Base-by-base conservation (phyloP, 2,888 invertebrate genomes). In the Heliconius charithonia region DNA sequence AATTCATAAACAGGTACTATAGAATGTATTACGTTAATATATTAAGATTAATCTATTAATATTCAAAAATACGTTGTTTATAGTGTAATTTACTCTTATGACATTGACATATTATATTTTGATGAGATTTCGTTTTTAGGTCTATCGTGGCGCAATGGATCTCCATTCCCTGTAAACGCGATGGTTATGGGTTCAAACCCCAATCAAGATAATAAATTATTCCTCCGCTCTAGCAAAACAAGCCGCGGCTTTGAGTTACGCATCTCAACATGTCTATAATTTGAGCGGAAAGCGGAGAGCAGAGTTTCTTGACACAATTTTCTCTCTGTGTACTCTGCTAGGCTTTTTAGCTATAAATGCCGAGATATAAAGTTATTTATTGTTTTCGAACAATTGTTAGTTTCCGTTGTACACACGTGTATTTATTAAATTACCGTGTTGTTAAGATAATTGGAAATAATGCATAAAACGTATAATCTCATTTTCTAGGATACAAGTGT, bases 351-450 rank as follows among this genome's bases (percentile, higher is more conserved):
- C 37, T 37, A 37, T 10, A 10, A 37, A 37, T 37, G 37, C 10
- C 1, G 37, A 37, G 37, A 37, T 2, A 37, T 37, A 37, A 37
- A 37, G 0, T 32, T 32, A 1, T 32, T 32, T 41, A 41, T 45
- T 13, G 41, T 45, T 45, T 13, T 45, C 13, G 41, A 10, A 59
- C n/a, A 0, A 25, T 25, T 62, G 62, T 25, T 16, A 25, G 32
- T 70, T 70, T 70, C 45, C 22, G 22, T 22, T 66, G 9, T 29
- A 32, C 19, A 66, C 32, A 29, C 65, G 19, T 29, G 65, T 29
- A 67, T 67, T 67, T 67, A 67, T 67, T 67, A 67, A 37, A 67
- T 67, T 67, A 67, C n/a, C 37, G 37, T n/a, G 66, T n/a, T 67
- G 66, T 67, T 67, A 37, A 67, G 66, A 67, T 67, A 67, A 67